Percentiles rank a stretch among this genome's conserved stretches.
Conservation (phyloP, 2,113 vertebrate genomes). For the Ptilorrhoa leucosticta region DNA sequence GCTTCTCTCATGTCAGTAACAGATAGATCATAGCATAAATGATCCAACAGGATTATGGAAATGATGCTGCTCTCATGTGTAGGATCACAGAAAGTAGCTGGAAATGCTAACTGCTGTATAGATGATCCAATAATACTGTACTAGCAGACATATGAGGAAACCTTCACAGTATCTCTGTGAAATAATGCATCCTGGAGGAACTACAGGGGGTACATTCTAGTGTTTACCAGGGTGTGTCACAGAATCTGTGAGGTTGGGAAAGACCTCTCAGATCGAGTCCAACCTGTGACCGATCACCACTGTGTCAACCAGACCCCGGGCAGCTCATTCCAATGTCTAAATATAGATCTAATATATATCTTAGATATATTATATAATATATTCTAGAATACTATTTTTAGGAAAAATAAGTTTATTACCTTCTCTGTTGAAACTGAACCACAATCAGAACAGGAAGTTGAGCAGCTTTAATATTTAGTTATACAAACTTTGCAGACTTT, state of each 20-base stretch:
- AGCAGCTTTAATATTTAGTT: not conserved
- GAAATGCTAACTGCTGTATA: not conserved
- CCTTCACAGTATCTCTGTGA: not conserved
- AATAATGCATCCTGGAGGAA: not conserved
- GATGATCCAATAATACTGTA: not conserved
- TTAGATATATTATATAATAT: not conserved
- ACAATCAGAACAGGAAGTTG: not conserved
- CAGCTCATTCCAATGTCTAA: not conserved
- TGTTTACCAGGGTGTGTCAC: not conserved
- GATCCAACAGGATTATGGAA: not conserved
- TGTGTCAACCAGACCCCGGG: not conserved
- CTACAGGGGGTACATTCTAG: not conserved
- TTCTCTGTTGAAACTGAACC: not conserved
- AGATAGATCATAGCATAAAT: not conserved
- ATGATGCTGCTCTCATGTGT: not conserved
- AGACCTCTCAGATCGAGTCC: not conserved
- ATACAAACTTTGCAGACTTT: not conserved
- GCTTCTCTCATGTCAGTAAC: not conserved
- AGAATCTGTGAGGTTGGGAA: not conserved
- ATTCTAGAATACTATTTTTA: not conserved
- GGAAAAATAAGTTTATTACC: not conserved
- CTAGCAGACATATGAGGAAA: not conserved
- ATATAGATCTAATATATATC: not conserved
- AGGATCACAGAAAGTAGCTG: not conserved
- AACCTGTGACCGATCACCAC: accelerated